These are phyloP conservation scores for Craseonycteris thonglongyai DNA, from an alignment of 2,113 vertebrate genomes.

Conservation along the genomic window DNA sequence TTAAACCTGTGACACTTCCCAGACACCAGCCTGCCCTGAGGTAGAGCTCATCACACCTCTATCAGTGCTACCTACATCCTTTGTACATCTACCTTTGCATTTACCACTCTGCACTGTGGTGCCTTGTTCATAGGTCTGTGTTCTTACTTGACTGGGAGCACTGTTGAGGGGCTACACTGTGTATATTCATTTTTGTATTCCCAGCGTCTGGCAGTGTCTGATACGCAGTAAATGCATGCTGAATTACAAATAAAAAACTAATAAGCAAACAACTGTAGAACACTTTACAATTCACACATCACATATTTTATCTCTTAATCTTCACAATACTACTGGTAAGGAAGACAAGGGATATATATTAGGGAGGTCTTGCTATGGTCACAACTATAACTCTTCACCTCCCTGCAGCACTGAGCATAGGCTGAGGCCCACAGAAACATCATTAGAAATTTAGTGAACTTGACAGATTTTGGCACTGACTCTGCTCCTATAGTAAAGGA, in stretches of 20 bases:
- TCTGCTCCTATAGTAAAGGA: background rate
- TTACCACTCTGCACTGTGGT: background rate
- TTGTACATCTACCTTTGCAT: background rate
- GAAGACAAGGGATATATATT: constrained; percentile 10
- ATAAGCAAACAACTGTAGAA: constrained; percentile 30
- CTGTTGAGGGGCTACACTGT: background rate
- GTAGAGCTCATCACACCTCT: background rate
- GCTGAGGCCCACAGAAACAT: background rate
- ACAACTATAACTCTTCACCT: constrained; percentile 8
- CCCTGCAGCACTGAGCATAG: background rate
- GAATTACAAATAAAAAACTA: constrained; percentile 47
- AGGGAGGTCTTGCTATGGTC: constrained; percentile 13
- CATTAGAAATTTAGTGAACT: constrained; percentile 9
- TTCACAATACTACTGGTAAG: background rate
- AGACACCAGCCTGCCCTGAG: background rate
- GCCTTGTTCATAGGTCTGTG: background rate
- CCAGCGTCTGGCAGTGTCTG: constrained; percentile 19
- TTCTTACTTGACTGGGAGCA: background rate
- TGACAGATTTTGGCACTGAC: background rate
- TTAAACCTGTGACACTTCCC: background rate
- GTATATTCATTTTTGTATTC: constrained; percentile 35
- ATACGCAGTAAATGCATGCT: constrained; percentile 3
- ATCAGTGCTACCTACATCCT: background rate
- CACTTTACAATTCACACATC: constrained; percentile 38
- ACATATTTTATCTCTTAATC: constrained; percentile 34